A percentile compares a stretch with the other conserved stretches of the same genome.
These are phyloP conservation scores for Perca fluviatilis DNA, from an alignment of 2,113 vertebrate genomes.

Conservation along the genomic window DNA sequence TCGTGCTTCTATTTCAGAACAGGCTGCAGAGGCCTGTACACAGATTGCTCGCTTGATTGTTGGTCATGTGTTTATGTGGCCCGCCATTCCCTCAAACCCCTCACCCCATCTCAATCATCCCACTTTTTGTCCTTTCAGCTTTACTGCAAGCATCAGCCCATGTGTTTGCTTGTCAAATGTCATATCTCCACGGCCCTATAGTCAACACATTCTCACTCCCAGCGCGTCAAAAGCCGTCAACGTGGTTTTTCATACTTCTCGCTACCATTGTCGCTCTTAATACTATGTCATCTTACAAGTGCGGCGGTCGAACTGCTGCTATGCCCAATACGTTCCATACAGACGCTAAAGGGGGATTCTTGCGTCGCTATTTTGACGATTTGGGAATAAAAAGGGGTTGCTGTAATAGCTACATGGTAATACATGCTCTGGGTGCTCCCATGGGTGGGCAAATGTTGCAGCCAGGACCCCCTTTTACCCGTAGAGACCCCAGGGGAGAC, in stretches of 20 bases:
- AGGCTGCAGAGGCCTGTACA: slow-evolving; percentile 6
- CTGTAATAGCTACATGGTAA: slow-evolving; percentile 31
- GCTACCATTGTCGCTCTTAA: no score
- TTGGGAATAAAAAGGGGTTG: no score
- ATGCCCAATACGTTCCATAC: no score
- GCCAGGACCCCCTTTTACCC: background rate
- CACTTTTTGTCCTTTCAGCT: slow-evolving; percentile 1
- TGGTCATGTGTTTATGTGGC: slow-evolving; percentile 1
- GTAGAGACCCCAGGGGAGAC: slow-evolving; percentile 36
- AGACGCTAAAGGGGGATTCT: no score
- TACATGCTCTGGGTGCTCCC: slow-evolving; percentile 43
- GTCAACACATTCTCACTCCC: background rate
- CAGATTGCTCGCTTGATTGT: slow-evolving; percentile 22
- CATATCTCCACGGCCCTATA: slow-evolving; percentile 13
- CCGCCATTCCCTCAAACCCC: background rate
- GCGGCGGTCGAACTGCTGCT: no score
- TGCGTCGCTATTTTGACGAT: no score
- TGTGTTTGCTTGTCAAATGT: slow-evolving; percentile 36
- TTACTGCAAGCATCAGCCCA: slow-evolving; percentile 13
- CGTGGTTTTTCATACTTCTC: no score
- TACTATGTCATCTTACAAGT: no score
- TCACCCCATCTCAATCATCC: background rate
- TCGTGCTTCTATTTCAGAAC: slow-evolving; percentile 52
- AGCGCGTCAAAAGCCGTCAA: no score
- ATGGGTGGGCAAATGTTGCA: background rate